phyloP scores from a whole-genome alignment of 1,140 invertebrate genomes.

The Glossosoma conforme region DNA sequence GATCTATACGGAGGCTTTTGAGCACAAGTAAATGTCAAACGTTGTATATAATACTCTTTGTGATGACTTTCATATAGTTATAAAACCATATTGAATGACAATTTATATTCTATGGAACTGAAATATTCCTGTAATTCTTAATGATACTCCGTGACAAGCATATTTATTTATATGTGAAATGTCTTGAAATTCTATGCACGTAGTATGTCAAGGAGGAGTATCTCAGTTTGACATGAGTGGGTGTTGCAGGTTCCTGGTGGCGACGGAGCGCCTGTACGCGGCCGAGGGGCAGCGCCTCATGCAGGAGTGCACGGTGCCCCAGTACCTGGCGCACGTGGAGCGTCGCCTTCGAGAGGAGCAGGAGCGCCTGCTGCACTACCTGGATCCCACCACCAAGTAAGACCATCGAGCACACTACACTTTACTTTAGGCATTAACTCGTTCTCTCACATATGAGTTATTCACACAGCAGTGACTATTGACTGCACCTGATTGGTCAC shows the following conservation, averaged over 20 bases:
- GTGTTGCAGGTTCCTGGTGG: slow-evolving; percentile 72
- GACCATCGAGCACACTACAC: too few species aligned
- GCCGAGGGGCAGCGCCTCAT: slow-evolving; percentile 90
- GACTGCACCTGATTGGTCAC: too few species aligned
- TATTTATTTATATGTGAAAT: too few species aligned
- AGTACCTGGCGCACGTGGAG: slow-evolving; percentile 92
- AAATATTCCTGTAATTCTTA: too few species aligned
- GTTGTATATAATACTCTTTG: background rate
- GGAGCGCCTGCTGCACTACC: slow-evolving; percentile 87
- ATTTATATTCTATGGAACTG: too few species aligned
- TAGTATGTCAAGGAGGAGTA: too few species aligned
- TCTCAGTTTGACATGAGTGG: too few species aligned
- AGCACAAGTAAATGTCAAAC: slow-evolving; percentile 64
- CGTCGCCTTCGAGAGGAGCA: slow-evolving; percentile 94
- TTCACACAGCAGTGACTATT: too few species aligned
- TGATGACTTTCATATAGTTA: background rate
- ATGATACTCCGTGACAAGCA: too few species aligned
- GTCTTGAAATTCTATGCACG: too few species aligned
- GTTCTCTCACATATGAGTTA: too few species aligned
- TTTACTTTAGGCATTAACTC: too few species aligned
- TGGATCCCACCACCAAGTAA: slow-evolving; percentile 89
- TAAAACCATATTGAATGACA: background rate
- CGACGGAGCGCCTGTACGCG: slow-evolving; percentile 88
- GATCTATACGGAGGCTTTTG: slow-evolving; percentile 94
- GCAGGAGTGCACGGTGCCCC: slow-evolving; percentile 89